Evolutionary conservation across 2,797 vertebrate genomes (phyloP), one percentile per base, ranked within the genome.

Genomic region (Rousettus madagascariensis): DNA sequence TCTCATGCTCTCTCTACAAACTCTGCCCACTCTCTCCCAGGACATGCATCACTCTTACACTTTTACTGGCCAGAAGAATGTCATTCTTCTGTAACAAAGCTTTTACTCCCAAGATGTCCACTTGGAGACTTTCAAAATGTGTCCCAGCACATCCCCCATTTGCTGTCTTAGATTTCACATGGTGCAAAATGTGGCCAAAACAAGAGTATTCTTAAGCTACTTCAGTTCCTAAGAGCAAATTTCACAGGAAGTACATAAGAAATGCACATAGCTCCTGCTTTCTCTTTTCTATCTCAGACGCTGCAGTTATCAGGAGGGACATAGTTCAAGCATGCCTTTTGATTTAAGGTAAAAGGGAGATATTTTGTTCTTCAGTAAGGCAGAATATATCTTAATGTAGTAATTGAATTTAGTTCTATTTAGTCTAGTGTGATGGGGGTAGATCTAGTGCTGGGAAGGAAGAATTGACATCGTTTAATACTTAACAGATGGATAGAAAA

Each of bases 331-430:
- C 68, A 97, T 96, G 98, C 97, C 86, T 95, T 97, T 96, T 93
- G 96, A 97, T 80, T 96, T 94, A 90, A 53, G 97, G 95, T 82
- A 93, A 96, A 94, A 96, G 93, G 95, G 93, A 96, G 94, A 94
- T 91, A 97, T 93, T 97, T 95, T 96, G 94, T 80, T 96, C 97
- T 96, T 95, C 93, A 86, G 74, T 92, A 93, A 96, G 95, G 95
- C 95, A 91, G 91, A 97, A 96, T 94, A 97, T 95, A 96, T 98
- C 97, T 96, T 96, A 97, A 97, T 93, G 77, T 96, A 97, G 95
- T 98, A 98, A 98, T 97, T 97, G 94, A 97, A 97, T 97, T 97
- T 97, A 95, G 92, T 90, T 97, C 96, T 97, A 97, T 97, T 97
- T 97, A 97, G 97, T 97, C 96, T 97, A 96, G 97, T 96, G 95